phyloP scores from a whole-genome alignment of 2,797 vertebrate species.

The Iguana delicatissima region DNA sequence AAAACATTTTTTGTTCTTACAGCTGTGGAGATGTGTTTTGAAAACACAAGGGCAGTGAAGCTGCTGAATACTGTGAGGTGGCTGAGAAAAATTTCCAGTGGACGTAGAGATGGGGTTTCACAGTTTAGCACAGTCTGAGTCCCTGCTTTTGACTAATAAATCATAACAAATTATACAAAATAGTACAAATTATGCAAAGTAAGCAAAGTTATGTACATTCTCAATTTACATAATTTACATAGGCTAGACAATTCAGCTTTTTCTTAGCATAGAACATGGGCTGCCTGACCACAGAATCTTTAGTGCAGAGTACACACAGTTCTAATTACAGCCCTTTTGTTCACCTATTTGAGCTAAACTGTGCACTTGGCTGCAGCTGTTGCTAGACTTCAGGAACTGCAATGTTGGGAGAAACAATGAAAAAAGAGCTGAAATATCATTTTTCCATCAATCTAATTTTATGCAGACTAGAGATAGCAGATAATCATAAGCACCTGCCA shows the following conservation, averaged over 20 bases:
- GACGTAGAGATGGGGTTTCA: neutral
- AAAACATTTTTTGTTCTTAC: neutral
- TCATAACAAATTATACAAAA: neutral
- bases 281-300: neutral
- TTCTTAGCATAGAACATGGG: neutral
- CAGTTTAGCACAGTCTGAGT: neutral
- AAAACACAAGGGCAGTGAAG: neutral
- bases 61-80: neutral
- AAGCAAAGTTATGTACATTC: neutral
- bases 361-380: neutral
- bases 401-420: neutral
- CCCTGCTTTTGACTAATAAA: neutral
- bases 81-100: neutral
- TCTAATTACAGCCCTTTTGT: neutral
- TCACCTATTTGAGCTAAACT: slow-evolving; percentile 19
- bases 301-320: neutral
- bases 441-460: neutral
- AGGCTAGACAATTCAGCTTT: neutral
- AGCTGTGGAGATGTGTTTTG: neutral
- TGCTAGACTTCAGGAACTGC: slow-evolving; percentile 17
- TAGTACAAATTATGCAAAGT: neutral
- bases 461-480: slow-evolving; percentile 2
- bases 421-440: neutral
- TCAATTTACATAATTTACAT: neutral
- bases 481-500: neutral